Evolutionary conservation across 1,140 invertebrate genomes (phyloP).

Genomic region (Aphaenogaster ashmeadi): DNA sequence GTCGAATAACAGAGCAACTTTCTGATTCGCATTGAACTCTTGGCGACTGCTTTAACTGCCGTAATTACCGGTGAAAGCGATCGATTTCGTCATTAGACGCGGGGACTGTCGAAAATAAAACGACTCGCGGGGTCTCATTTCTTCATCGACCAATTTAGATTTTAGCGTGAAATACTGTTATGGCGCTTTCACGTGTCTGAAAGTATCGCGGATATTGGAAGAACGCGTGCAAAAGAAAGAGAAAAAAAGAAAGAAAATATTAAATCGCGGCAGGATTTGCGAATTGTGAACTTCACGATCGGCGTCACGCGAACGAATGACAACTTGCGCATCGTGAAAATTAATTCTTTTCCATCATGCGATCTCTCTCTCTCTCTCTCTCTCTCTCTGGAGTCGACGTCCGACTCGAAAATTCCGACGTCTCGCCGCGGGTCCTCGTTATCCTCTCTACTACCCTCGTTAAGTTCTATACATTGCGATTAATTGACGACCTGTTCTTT

Average conservation of each 20-base stretch:
- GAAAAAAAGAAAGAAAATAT: not conserved
- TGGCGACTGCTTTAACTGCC: slow-evolving; percentile 44
- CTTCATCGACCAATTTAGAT: slow-evolving; percentile 40
- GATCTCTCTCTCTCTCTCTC: slow-evolving; percentile 6
- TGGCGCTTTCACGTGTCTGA: slow-evolving; percentile 36
- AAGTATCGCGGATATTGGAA: slow-evolving; percentile 22
- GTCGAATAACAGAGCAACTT: slow-evolving; percentile 55
- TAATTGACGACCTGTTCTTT: slow-evolving; percentile 57
- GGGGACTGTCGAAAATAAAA: slow-evolving; percentile 39
- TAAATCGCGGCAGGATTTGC: slow-evolving; percentile 17
- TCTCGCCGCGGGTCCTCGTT: slow-evolving; percentile 36
- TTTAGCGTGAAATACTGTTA: slow-evolving; percentile 51
- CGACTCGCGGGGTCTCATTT: not conserved
- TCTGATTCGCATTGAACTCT: slow-evolving; percentile 58
- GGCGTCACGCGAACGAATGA: slow-evolving; percentile 70
- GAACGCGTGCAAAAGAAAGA: slow-evolving; percentile 1
- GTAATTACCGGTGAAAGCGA: slow-evolving; percentile 68
- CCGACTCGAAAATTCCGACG: slow-evolving; percentile 39
- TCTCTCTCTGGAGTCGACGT: slow-evolving; percentile 9
- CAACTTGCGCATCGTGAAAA: slow-evolving; percentile 47
- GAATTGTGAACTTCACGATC: slow-evolving; percentile 58
- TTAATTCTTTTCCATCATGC: slow-evolving; percentile 72
- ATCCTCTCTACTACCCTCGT: slow-evolving; percentile 45
- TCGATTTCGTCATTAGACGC: slow-evolving; percentile 45
- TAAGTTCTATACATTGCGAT: slow-evolving; percentile 30